phyloP scores from a whole-genome alignment of 2,797 vertebrate species.

The Crypturellus tataupa region DNA sequence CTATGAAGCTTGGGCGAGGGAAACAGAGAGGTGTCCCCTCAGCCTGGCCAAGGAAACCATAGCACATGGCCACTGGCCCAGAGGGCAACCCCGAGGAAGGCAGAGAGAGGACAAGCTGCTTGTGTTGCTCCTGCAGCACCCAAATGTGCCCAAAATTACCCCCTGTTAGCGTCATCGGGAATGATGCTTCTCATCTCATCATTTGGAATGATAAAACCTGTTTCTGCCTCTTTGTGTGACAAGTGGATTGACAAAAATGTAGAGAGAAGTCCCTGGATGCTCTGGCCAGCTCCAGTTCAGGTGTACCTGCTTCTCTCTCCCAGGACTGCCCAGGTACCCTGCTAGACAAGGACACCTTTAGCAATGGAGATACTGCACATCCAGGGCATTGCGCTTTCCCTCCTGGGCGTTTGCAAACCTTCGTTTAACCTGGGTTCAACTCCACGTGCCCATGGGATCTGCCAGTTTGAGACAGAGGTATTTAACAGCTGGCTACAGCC shows the following conservation, averaged over 20 bases:
- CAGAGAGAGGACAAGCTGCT: fast-evolving
- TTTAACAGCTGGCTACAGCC: background rate
- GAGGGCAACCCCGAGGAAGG: background rate
- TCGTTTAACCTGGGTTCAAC: background rate
- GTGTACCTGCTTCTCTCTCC: background rate
- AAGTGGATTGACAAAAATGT: fast-evolving
- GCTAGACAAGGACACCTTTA: background rate
- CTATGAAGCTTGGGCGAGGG: background rate
- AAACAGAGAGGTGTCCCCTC: background rate
- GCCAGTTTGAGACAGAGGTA: background rate
- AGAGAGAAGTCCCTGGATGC: background rate
- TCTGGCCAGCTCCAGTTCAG: background rate
- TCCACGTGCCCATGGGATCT: no score
- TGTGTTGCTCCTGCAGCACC: background rate
- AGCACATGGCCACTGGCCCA: fast-evolving
- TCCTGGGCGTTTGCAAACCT: background rate
- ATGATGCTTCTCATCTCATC: background rate
- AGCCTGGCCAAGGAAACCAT: background rate
- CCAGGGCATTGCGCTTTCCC: background rate
- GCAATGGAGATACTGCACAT: fast-evolving
- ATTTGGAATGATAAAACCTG: background rate
- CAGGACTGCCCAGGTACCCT: background rate
- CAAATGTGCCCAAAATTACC: background rate
- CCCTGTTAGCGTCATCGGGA: background rate
- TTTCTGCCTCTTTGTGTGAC: fast-evolving